These are phyloP conservation scores for Sebastes oblongus DNA, from an alignment of 2,797 vertebrate species.

Conservation along the genomic window DNA sequence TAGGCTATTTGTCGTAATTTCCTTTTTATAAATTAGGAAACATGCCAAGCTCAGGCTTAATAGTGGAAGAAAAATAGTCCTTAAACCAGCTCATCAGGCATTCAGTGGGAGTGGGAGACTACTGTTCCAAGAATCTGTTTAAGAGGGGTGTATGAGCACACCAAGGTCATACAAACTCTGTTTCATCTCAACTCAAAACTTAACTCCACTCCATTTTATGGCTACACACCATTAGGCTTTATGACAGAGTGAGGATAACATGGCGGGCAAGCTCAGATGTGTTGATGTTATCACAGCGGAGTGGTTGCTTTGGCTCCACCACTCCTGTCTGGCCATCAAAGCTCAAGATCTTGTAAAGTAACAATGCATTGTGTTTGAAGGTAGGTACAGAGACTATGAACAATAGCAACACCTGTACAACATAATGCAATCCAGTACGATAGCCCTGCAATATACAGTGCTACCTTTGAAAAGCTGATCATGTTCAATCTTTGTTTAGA, in stretches of 20 bases:
- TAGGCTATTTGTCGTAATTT: slow-evolving; percentile 1
- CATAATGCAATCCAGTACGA: neutral
- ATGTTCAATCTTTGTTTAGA: neutral
- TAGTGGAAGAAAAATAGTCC: slow-evolving; percentile 24
- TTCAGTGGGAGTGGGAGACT: slow-evolving; percentile 49
- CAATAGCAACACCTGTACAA: slow-evolving; percentile 17
- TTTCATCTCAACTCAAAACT: slow-evolving; percentile 59
- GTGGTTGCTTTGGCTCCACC: slow-evolving; percentile 41
- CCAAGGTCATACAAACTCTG: slow-evolving; percentile 59
- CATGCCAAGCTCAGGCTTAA: slow-evolving; percentile 11
- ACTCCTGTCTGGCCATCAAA: slow-evolving; percentile 26
- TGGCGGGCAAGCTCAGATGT: slow-evolving; percentile 43
- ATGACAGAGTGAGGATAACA: slow-evolving; percentile 42
- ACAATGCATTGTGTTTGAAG: slow-evolving; percentile 12
- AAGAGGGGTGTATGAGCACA: slow-evolving; percentile 17
- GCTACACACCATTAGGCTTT: slow-evolving; percentile 56
- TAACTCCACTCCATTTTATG: slow-evolving; percentile 38
- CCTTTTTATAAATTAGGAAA: slow-evolving; percentile 24
- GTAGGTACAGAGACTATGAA: neutral
- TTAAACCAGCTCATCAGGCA: slow-evolving; percentile 12
- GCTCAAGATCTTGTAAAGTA: slow-evolving; percentile 22
- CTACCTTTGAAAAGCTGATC: neutral
- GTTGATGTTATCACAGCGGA: slow-evolving; percentile 59
- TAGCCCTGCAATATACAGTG: neutral
- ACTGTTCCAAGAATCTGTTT: slow-evolving; percentile 52